Base-by-base conservation (phyloP, 2,113 vertebrate genomes). In the Caranx melampygus region DNA sequence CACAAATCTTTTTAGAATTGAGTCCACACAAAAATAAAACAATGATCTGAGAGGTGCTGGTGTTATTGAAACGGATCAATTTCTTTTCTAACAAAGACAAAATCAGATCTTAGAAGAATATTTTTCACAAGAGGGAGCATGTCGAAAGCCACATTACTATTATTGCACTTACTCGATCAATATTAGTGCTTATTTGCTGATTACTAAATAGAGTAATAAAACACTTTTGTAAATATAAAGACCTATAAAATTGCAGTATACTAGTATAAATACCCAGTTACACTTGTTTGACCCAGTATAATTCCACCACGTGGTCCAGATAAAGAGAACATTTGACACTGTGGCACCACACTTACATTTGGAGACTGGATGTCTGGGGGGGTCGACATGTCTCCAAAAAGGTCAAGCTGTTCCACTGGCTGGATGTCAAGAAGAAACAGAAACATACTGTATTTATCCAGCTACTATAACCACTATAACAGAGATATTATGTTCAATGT, bases 361-460 rank as follows among this genome's bases (percentile, higher is more conserved):
- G 96, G 93, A 91, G 94, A 93, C 91, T 84, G 95, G 82, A 98
- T 92, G 89, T 99, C 97, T 89, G 97, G 97, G 35, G 97, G 98
- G 85, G 98, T 99, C 68, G 98, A 97, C 96, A 99, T 98, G 94
- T 94, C 96, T 90, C 98, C 98, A 95, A 99, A 99, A 80, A 99
- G 95, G 90, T 97, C 94, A 92, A 95, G 94, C 88, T 97, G 97
- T 71, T 97, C 95, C 91, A 95, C 93, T 84, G 94, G 95, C 98
- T 99, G 93, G 73, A 94, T 90, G 81, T 84, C 37, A 72, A 40
- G 73, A 58, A 72, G 20, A 75, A 40, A 83, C 42, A 83, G 26
- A 89, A 72, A 78, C 16, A 64, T 33, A 59, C 3, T 31, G 63
- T 77, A 69, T 83, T 77, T 75, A 82, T 58, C 31, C 62, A 67